phyloP scores from a whole-genome alignment of 2,888 invertebrate genomes.

The Lasiommata megera region DNA sequence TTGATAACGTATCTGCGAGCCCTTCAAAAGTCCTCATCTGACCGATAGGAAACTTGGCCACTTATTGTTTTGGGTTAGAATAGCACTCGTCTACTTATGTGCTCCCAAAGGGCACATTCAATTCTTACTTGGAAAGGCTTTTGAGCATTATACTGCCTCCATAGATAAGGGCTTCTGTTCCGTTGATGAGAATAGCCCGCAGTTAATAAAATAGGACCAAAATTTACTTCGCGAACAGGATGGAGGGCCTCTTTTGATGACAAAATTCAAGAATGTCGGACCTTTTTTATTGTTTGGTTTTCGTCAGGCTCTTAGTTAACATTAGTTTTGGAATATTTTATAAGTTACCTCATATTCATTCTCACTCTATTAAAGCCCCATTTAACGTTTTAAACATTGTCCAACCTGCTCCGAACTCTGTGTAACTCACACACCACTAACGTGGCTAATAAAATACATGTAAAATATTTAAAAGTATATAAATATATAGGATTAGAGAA shows the following conservation, averaged over 20 bases:
- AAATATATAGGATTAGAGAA: too few species aligned
- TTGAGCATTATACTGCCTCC: slow-evolving; percentile 26
- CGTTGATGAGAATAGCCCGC: slow-evolving; percentile 17
- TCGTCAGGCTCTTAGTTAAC: too few species aligned
- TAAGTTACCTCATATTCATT: too few species aligned
- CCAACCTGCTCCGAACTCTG: too few species aligned
- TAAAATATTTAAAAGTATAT: too few species aligned
- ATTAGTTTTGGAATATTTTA: too few species aligned
- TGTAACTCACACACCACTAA: too few species aligned
- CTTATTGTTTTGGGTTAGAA: slow-evolving; percentile 33
- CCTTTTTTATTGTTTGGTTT: too few species aligned
- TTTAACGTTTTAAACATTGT: too few species aligned
- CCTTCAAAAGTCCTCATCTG: slow-evolving; percentile 25
- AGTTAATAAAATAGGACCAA: slow-evolving; percentile 19
- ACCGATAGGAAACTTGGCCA: slow-evolving; percentile 22
- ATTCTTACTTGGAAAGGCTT: slow-evolving; percentile 28
- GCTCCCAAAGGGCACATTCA: slow-evolving; percentile 29
- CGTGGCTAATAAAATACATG: too few species aligned
- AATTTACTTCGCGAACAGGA: slow-evolving; percentile 10
- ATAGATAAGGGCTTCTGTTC: slow-evolving; percentile 24
- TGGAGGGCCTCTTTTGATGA: slow-evolving; percentile 2
- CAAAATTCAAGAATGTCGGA: background rate
- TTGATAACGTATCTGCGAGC: slow-evolving; percentile 14
- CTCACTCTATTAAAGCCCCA: too few species aligned
- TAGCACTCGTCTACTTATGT: slow-evolving; percentile 26